A percentile compares a stretch with the other conserved stretches of the same genome.
phyloP scores from a whole-genome alignment of 2,797 vertebrate genomes.

The Melanotaenia trifasciata region DNA sequence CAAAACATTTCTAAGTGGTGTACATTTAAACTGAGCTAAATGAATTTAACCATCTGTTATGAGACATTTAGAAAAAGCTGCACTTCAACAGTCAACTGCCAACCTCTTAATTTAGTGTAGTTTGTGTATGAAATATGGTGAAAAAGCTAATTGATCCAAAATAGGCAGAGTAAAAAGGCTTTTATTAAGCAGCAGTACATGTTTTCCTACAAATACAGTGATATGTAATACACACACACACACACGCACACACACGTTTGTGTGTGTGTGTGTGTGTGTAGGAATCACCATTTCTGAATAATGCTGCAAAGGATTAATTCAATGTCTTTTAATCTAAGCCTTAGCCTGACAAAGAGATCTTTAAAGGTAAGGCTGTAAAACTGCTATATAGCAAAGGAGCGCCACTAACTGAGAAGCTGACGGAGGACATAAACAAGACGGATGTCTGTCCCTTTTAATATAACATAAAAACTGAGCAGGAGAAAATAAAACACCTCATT shows the following conservation, averaged over 20 bases:
- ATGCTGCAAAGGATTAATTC: conserved; percentile 65
- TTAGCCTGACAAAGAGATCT: conserved; percentile 72
- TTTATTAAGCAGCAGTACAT: neutral
- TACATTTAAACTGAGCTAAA: neutral
- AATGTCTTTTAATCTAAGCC: conserved; percentile 73
- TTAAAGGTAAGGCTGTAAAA: conserved; percentile 80
- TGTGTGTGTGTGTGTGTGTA: too few relatives aligned
- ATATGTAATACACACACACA: too few relatives aligned
- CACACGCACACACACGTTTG: too few relatives aligned
- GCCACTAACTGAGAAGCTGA: conserved; percentile 77
- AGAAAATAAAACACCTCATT: conserved; percentile 82
- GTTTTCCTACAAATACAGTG: too few relatives aligned
- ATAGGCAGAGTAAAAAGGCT: neutral
- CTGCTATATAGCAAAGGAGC: conserved; percentile 81
- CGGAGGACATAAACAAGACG: conserved; percentile 83
- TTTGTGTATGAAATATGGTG: neutral
- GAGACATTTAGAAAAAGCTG: neutral
- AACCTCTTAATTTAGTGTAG: neutral
- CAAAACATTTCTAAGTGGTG: conserved; percentile 16
- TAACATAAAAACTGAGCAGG: conserved; percentile 80
- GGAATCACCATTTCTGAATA: conserved; percentile 60
- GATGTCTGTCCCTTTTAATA: conserved; percentile 81
- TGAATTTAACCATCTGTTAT: neutral
- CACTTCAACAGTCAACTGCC: neutral
- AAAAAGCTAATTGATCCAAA: neutral